Conservation (phyloP, 2,888 invertebrate genomes). For the Tenodera sinensis region DNA sequence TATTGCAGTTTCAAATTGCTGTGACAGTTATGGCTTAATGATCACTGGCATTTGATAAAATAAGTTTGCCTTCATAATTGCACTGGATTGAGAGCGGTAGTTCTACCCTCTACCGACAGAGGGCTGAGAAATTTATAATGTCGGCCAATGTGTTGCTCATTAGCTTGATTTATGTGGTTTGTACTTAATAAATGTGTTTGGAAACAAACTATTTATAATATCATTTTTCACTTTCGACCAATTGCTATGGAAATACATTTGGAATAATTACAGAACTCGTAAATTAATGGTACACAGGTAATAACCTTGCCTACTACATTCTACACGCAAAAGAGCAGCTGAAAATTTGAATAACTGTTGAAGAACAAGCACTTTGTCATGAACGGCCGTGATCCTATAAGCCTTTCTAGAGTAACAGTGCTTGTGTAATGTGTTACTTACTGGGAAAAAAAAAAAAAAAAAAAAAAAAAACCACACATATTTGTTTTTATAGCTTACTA, state of each 20-base stretch:
- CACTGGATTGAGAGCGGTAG: background rate
- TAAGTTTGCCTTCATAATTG: background rate
- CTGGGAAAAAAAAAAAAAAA: too few relatives aligned
- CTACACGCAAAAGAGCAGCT: background rate
- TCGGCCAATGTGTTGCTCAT: background rate
- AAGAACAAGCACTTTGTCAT: too few relatives aligned
- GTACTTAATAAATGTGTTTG: background rate
- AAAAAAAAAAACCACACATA: too few relatives aligned
- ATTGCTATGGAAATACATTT: background rate
- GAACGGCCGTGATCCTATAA: too few relatives aligned
- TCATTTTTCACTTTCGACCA: background rate
- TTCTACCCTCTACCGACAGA: background rate
- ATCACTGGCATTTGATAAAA: background rate
- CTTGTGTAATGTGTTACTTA: too few relatives aligned
- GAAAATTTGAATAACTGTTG: background rate
- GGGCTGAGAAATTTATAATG: background rate
- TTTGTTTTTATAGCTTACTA: too few relatives aligned
- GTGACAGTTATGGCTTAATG: background rate
- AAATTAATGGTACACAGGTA: background rate
- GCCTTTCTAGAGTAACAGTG: too few relatives aligned
- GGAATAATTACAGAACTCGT: background rate
- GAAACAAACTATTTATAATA: too few relatives aligned
- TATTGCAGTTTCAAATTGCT: background rate
- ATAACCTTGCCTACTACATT: background rate
- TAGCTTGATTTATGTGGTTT: background rate